Conservation (phyloP, 2,797 vertebrate species). For the Lepilemur septentrionalis region DNA sequence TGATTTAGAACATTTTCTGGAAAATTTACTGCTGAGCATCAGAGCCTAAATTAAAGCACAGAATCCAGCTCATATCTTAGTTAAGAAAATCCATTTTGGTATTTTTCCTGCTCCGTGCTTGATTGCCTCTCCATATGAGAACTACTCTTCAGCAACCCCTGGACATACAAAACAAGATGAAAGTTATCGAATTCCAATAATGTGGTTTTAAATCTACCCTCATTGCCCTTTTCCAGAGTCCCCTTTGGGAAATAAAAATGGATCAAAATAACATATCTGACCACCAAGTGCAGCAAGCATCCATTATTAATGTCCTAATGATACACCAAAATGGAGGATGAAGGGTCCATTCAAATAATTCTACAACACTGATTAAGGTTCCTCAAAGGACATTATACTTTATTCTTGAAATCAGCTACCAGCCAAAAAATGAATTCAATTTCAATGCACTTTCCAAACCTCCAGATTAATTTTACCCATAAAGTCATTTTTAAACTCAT, state of each 20-base stretch:
- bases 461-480: slow-evolving; percentile 52
- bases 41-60: slow-evolving; percentile 50
- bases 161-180: slow-evolving; percentile 49
- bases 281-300: not conserved
- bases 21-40: not conserved
- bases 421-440: slow-evolving; percentile 47
- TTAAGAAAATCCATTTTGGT: slow-evolving; percentile 55
- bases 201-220: slow-evolving; percentile 61
- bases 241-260: slow-evolving; percentile 72
- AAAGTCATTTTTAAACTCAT: slow-evolving; percentile 37
- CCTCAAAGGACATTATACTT: not conserved
- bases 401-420: slow-evolving; percentile 47
- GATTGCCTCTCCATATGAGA: slow-evolving; percentile 41
- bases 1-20: slow-evolving; percentile 1
- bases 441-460: slow-evolving; percentile 6
- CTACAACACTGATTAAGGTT: not conserved
- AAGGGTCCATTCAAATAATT: slow-evolving; percentile 39
- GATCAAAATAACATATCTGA: slow-evolving; percentile 59
- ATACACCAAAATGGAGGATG: slow-evolving; percentile 31
- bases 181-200: slow-evolving; percentile 73
- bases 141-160: slow-evolving; percentile 42
- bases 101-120: slow-evolving; percentile 33
- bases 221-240: slow-evolving; percentile 44
- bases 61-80: slow-evolving; percentile 44
- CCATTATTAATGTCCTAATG: slow-evolving; percentile 50